These are phyloP conservation scores for Diceros bicornis DNA, from an alignment of 2,797 vertebrate species.

Conservation along the genomic window DNA sequence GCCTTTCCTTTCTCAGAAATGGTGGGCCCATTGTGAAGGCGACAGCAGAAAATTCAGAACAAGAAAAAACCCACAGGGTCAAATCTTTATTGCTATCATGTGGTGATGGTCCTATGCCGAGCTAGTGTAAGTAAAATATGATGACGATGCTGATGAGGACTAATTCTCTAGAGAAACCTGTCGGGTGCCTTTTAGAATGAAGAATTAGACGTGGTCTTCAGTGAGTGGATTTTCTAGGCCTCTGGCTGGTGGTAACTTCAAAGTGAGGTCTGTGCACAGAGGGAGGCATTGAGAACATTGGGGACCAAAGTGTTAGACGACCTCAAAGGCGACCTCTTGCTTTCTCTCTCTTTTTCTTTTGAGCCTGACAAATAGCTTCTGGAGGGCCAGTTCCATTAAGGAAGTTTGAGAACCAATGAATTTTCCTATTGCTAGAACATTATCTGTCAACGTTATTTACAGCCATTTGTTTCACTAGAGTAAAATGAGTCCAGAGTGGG, in stretches of 20 bases:
- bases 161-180: constrained; percentile 24
- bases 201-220: constrained; percentile 70
- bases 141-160: not conserved
- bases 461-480: not conserved
- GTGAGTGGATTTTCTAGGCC: constrained; percentile 68
- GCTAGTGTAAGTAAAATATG: not conserved
- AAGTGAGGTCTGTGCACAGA: constrained; percentile 69
- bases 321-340: constrained; percentile 58
- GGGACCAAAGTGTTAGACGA: constrained; percentile 53
- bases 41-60: constrained; percentile 55
- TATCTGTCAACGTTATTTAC: not conserved
- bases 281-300: constrained; percentile 47
- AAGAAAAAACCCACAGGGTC: constrained; percentile 10
- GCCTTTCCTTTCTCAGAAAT: constrained; percentile 52
- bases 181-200: constrained; percentile 33
- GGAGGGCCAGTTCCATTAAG: not conserved
- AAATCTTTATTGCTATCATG: constrained; percentile 7
- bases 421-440: not conserved
- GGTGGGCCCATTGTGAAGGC: constrained; percentile 40
- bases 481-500: not conserved
- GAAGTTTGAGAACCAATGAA: constrained; percentile 47
- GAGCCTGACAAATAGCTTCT: constrained; percentile 58
- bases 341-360: constrained; percentile 51
- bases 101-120: constrained; percentile 9
- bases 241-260: constrained; percentile 51